Percentiles rank a stretch among this genome's conserved stretches.
Conservation (phyloP, 2,888 invertebrate genomes). For the Orgyia antiqua region DNA sequence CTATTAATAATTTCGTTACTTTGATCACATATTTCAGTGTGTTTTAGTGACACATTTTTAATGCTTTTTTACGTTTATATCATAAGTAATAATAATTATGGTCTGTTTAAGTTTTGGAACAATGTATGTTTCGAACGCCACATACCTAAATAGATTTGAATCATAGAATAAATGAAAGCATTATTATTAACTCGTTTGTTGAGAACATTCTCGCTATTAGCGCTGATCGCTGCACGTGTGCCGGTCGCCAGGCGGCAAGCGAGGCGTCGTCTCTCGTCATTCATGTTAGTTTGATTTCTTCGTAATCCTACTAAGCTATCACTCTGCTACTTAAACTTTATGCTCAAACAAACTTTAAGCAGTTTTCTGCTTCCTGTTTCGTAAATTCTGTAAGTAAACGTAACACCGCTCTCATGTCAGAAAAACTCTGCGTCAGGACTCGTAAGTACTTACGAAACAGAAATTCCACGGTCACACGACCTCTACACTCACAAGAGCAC, state of each 20-base stretch:
- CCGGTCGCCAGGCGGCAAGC: constrained; percentile 52
- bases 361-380: constrained; percentile 27
- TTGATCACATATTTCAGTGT: too few species aligned
- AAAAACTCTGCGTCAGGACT: constrained; percentile 43
- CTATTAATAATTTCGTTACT: neutral
- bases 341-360: constrained; percentile 26
- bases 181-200: constrained; percentile 47
- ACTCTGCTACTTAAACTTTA: constrained; percentile 34
- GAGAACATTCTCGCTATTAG: constrained; percentile 41
- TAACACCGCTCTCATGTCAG: too few species aligned
- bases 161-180: constrained; percentile 41
- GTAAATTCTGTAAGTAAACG: too few species aligned
- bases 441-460: constrained; percentile 68
- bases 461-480: constrained; percentile 69
- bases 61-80: too few species aligned
- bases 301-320: constrained; percentile 45
- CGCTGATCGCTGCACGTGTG: constrained; percentile 55
- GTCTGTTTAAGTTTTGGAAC: too few species aligned
- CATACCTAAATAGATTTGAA: constrained; percentile 28
- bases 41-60: too few species aligned
- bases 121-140: constrained; percentile 20
- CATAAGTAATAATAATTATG: too few species aligned
- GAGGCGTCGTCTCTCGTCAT: constrained; percentile 55
- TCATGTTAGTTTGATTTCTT: constrained; percentile 55
- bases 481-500: constrained; percentile 71